Evolutionary conservation across 1,140 invertebrate species (phyloP), one percentile per base, ranked within the genome.

Genomic region (Portunus trituberculatus): DNA sequence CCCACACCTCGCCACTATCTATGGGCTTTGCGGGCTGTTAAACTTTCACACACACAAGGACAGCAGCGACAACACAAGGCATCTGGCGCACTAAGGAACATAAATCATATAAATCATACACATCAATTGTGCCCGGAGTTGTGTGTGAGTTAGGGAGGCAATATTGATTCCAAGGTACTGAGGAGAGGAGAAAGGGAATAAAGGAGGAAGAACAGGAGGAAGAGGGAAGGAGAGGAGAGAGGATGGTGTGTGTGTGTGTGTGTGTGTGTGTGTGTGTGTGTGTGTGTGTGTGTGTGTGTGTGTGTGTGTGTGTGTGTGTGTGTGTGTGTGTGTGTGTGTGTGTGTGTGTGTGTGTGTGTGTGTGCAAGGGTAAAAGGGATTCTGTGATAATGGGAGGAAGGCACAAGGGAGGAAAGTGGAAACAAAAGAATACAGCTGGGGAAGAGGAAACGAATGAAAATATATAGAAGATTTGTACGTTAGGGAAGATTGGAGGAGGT

Each of bases 351-450:
- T 76, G 52, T 0, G 52, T 2, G 39, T 2, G 39, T 2, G 39
- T 2, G 39, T 39, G 39, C 52, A 7, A 76, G 67, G n/a, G 67
- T 76, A 7, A n/a, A 76, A 76, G 67, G 67, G 6, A 76, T 76
- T 76, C 12, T 4, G 52, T 59, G 52, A 59, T 59, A 59, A 59
- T 59, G 52, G 52, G 52, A 59, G 52, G 52, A 76, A n/a, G 67
- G 67, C n/a, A n/a, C 67, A n/a, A 76, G 67, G n/a, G 67, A 76
- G 67, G 67, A 76, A 76, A n/a, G 12, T 76, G 67, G n/a, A 76
- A 25, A 76, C 67, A 76, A 76, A 76, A 76, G 67, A 76, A 76
- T 76, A 76, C 12, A n/a, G 67, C 12, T 20, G 20, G 67, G 25
- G n/a, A n/a, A 76, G 25, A n/a, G 67, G 25, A n/a, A 76, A 76